Base-by-base conservation (phyloP, 2,113 vertebrate species). In the Ovis canadensis region DNA sequence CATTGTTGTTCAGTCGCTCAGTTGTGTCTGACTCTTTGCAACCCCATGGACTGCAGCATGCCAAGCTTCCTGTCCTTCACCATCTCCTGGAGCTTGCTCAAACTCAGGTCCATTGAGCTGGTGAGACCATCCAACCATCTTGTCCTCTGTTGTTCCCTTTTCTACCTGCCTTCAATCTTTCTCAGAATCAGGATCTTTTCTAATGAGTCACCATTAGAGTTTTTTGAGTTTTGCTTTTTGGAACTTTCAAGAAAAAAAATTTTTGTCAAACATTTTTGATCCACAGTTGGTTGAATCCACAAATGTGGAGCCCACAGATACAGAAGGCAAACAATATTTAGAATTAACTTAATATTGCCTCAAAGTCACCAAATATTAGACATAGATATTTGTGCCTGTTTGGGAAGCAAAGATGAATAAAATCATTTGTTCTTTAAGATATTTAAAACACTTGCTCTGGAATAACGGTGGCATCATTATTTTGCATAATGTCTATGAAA, bases 401-500 rank as follows among this genome's bases (percentile, higher is more conserved):
- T 78, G 29, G 45, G 59, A 83, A 92, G 29, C 27, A 64, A 74
- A 64, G 64, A 50, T 95, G 54, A 85, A 83, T 77, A 94, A 94
- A 98, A 52, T 36, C 43, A 64, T 90, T 91, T 96, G 36, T 88
- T 91, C 78, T 88, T 55, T 50, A 85, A 96, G 89, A 52, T 86
- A 92, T 77, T 91, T 96, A n/a, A 90, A 96, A 48, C 27, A 83
- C 14, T 93, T 50, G 36, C 57, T 86, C 48, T 83, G 55, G 83
- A 95, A 94, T 95, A 83, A 92, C 3, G 59, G 21, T 64, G 88
- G 4, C 16, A 33, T 43, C 91, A 55, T 89, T 91, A 92, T 91
- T 94, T 96, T 94, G 83, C 91, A 90, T 92, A 57, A 87, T 74
- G 45, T 74, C 81, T 78, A 54, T 90, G 83, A 87, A 92, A 97